Evolutionary conservation across 1,140 invertebrate genomes (phyloP), one percentile per base, ranked within the genome.

Genomic region (Drosophila pectinifera): DNA sequence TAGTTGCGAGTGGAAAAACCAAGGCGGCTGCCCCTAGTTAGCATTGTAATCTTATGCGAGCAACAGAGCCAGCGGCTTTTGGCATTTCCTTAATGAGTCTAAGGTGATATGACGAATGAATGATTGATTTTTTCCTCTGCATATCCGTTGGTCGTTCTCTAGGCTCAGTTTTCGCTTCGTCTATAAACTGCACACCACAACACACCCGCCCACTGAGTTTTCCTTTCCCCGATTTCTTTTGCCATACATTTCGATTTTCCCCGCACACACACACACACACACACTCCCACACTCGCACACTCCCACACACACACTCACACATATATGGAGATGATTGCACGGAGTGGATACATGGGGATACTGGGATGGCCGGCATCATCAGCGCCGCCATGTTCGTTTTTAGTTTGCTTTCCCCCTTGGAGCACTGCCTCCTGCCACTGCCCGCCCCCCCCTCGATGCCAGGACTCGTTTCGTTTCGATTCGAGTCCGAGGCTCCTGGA

Each of bases 31-130:
- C 38, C 20, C 45, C 72, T 64, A 48, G 61, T 67, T 58, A 63
- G 62, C 61, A 64, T 51, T 76, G 70, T 64, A 74, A 74, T 74
- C 72, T 74, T 74, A 74, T 65, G 31, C 36, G 48, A 26, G 31
- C 34, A 38, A 13, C 61, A 57, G 51, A 49, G 53, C 36, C 39
- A 76, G 48, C 73, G 73, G 73, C 53, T 76, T 76, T 64, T 58
- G 73, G 73, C 73, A 67, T 76, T 72, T 68, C 84, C 85, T 78
- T 86, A 86, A 86, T 86, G 82, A 82, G 77, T 79, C 83, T 73
- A 79, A 86, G 83, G 82, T 86, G 82, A 86, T 88, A 83, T 88
- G 84, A 88, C 79, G 84, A 86, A 86, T 88, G 79, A 74, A 85
- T 86, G 83, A 86, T 86, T 86, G 85, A 86, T 86, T 88, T 76